These are phyloP conservation scores for Pocillopora meandrina DNA, from an alignment of 92 coral and sea anemone genomes.

Conservation along the genomic window DNA sequence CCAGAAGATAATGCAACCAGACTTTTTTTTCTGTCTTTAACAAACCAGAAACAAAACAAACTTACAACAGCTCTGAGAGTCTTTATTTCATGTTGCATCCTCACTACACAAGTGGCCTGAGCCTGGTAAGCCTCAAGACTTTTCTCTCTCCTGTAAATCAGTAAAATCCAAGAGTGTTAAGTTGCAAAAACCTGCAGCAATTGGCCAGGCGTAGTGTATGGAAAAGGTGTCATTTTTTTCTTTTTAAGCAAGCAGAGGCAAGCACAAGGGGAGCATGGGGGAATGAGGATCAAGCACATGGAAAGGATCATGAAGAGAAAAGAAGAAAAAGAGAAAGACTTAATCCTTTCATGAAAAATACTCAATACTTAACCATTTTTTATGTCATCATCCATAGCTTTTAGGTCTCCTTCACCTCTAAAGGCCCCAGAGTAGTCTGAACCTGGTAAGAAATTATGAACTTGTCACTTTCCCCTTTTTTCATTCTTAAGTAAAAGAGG, in stretches of 20 bases:
- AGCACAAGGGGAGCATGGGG: too few relatives aligned
- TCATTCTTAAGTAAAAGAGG: too few relatives aligned
- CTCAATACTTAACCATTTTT: constrained; percentile 49
- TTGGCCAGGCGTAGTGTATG: not conserved
- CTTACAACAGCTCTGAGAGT: constrained; percentile 77
- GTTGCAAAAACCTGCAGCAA: not conserved
- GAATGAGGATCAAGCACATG: too few relatives aligned
- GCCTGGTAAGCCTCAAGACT: constrained; percentile 93
- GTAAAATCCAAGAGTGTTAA: not conserved
- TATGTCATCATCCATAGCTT: constrained; percentile 82
- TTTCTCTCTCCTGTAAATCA: constrained; percentile 72
- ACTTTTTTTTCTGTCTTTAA: not conserved
- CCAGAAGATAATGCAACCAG: not conserved
- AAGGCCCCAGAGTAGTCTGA: constrained; percentile 81
- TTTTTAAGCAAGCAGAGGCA: too few relatives aligned
- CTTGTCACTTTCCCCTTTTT: too few relatives aligned
- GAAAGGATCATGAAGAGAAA: not conserved
- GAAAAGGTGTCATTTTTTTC: too few relatives aligned
- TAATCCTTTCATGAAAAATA: not conserved
- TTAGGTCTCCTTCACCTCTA: constrained; percentile 71
- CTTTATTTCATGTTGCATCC: constrained; percentile 89
- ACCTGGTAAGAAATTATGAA: constrained; percentile 34
- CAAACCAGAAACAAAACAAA: not conserved
- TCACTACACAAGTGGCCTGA: constrained; percentile 78
- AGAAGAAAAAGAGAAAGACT: not conserved